A percentile compares a stretch with the other conserved stretches of the same genome.
phyloP scores from a whole-genome alignment of 2,797 vertebrate species.

The Epinephelus coioides region DNA sequence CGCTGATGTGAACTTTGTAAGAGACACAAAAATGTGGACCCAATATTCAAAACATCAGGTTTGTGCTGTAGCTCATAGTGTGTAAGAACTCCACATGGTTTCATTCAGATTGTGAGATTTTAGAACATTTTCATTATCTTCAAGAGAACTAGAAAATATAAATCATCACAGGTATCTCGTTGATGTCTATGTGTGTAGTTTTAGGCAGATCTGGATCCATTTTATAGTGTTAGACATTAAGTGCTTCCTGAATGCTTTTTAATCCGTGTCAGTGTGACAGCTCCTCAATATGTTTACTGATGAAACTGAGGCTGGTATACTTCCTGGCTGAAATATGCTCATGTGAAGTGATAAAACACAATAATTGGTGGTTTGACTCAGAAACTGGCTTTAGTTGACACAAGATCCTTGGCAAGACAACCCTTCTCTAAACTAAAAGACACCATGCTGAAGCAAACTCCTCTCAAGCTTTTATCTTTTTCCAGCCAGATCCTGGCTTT shows the following conservation, averaged over 20 bases:
- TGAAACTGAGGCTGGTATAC: background rate
- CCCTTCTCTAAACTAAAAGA: background rate
- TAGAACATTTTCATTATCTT: too few relatives aligned
- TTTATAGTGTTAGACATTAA: background rate
- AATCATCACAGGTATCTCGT: too few relatives aligned
- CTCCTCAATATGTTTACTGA: slow-evolving; percentile 5
- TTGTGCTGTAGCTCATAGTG: too few relatives aligned
- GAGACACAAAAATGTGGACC: too few relatives aligned
- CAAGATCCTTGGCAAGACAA: slow-evolving; percentile 33
- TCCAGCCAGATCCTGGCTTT: slow-evolving; percentile 41
- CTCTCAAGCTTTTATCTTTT: slow-evolving; percentile 44
- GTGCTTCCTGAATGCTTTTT: background rate
- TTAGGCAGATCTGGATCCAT: background rate
- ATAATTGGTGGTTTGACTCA: slow-evolving; percentile 35
- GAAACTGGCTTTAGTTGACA: slow-evolving; percentile 43
- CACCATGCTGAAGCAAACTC: slow-evolving; percentile 17
- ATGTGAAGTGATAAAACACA: slow-evolving; percentile 27
- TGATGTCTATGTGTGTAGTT: background rate
- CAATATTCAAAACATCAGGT: too few relatives aligned
- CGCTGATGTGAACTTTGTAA: too few relatives aligned
- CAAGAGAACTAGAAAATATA: too few relatives aligned
- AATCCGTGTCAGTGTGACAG: background rate
- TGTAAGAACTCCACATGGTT: too few relatives aligned
- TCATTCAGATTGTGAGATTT: too few relatives aligned
- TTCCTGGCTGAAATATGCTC: slow-evolving; percentile 18